These are phyloP conservation scores for Papilio machaon DNA, from an alignment of 1,140 invertebrate genomes.

Conservation along the genomic window DNA sequence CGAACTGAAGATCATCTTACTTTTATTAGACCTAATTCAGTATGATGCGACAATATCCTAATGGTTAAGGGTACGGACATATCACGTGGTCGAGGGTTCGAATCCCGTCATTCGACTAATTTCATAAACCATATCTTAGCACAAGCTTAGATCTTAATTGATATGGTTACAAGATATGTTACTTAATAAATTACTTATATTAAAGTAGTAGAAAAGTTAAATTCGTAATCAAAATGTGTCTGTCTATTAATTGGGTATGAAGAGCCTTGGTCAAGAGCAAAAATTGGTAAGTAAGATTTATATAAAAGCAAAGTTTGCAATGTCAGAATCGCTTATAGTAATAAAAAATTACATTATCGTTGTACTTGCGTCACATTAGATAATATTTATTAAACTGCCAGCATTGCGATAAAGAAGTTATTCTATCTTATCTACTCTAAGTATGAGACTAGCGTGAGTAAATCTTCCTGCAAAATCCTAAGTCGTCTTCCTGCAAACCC, in stretches of 20 bases:
- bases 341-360: conserved; percentile 6
- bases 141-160: no score
- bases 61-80: no score
- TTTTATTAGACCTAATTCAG: neutral
- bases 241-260: neutral
- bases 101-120: no score
- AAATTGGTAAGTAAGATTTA: neutral
- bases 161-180: no score
- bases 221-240: no score
- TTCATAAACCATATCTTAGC: no score
- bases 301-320: neutral
- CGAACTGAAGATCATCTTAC: neutral
- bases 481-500: neutral
- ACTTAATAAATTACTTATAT: no score
- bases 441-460: neutral
- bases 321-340: neutral
- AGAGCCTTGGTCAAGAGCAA: neutral
- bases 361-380: conserved; percentile 3
- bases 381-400: conserved; percentile 19
- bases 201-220: no score
- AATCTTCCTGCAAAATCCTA: neutral
- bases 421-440: conserved; percentile 12
- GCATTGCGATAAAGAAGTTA: conserved; percentile 1
- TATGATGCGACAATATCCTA: no score
- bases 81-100: no score